These are phyloP conservation scores for Megalurothrips usitatus DNA, from an alignment of 2,888 invertebrate species.

Conservation along the genomic window DNA sequence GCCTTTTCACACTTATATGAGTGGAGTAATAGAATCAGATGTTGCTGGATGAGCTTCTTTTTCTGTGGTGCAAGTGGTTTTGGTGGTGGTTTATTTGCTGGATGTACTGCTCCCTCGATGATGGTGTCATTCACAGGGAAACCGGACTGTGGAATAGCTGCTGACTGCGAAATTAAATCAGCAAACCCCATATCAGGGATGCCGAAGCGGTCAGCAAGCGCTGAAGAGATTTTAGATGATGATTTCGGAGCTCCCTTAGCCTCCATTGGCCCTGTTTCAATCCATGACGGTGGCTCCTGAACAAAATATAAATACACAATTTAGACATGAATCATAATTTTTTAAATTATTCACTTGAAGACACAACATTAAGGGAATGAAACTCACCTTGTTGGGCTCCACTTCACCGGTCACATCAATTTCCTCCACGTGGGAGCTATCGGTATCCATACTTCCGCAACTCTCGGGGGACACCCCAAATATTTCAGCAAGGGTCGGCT, in stretches of 20 bases:
- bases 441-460: not conserved
- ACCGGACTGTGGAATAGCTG: not conserved
- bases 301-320: not conserved
- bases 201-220: not conserved
- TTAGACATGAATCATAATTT: too few species aligned
- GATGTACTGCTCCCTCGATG: not conserved
- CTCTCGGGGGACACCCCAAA: not conserved
- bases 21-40: not conserved
- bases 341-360: not conserved
- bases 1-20: not conserved
- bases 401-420: not conserved
- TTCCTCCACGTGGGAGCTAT: not conserved
- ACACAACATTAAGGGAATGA: not conserved
- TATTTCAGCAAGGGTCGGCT: not conserved
- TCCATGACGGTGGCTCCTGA: slow-evolving; percentile 1
- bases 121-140: not conserved
- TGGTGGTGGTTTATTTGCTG: not conserved
- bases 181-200: slow-evolving; percentile 1
- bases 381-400: not conserved
- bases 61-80: not conserved
- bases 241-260: not conserved
- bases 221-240: not conserved
- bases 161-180: not conserved
- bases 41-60: not conserved
- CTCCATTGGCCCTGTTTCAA: not conserved